Conservation (phyloP, 1,140 invertebrate genomes). For the Drosophila nigrodunni region DNA sequence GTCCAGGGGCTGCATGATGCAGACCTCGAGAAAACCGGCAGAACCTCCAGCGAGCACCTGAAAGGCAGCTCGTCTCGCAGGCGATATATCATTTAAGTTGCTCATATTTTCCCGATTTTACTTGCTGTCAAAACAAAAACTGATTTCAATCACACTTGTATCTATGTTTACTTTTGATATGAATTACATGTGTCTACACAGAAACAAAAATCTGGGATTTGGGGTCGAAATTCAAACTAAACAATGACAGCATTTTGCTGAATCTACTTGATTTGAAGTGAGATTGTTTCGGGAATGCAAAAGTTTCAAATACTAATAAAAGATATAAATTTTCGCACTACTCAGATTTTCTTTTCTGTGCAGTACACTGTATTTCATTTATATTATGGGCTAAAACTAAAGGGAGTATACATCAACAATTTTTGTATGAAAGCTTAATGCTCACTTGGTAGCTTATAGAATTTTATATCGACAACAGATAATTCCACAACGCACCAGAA, state of each 20-base stretch:
- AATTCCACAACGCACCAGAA: neutral
- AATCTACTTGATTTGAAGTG: too few species aligned
- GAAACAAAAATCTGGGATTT: too few species aligned
- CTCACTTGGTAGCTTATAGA: neutral
- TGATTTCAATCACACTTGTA: neutral
- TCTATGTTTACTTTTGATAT: neutral
- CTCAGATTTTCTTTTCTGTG: too few species aligned
- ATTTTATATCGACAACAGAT: neutral
- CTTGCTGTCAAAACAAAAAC: slow-evolving; percentile 2
- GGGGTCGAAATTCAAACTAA: too few species aligned
- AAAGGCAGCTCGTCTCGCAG: slow-evolving; percentile 90
- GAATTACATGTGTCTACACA: too few species aligned
- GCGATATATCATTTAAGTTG: slow-evolving; percentile 47
- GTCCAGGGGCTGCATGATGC: slow-evolving; percentile 97
- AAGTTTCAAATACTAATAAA: too few species aligned
- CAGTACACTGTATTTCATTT: too few species aligned
- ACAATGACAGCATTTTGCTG: too few species aligned
- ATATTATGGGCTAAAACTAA: neutral
- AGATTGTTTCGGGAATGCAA: too few species aligned
- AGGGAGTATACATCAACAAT: neutral
- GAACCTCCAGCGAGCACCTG: slow-evolving; percentile 95
- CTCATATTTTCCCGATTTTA: neutral
- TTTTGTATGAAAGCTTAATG: neutral
- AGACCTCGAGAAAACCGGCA: slow-evolving; percentile 97
- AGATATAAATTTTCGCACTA: too few species aligned